A percentile compares a stretch with the other conserved stretches of the same genome.
Evolutionary conservation across 2,113 vertebrate species (phyloP).

Genomic region (Mesitornis unicolor): DNA sequence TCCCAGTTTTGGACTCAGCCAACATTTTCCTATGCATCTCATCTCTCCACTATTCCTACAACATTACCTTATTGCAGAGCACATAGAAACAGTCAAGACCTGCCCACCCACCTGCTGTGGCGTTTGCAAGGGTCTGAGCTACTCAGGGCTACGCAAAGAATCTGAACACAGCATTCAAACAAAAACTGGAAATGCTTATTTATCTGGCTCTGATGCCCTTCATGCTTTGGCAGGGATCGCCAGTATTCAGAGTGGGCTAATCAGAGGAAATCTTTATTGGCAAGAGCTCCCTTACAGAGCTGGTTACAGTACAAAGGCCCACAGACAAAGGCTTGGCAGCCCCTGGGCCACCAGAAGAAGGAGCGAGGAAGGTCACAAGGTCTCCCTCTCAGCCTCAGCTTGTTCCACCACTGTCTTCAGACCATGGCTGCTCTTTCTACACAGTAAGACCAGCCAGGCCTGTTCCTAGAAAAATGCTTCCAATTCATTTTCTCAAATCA

Average conservation of each 20-base stretch:
- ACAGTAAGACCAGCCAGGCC: background rate
- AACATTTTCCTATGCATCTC: background rate
- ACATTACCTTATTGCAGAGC: background rate
- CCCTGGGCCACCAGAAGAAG: background rate
- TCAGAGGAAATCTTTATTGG: background rate
- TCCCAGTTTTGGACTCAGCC: background rate
- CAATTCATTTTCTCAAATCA: background rate
- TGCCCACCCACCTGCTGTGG: background rate
- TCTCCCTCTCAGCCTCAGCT: background rate
- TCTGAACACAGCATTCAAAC: background rate
- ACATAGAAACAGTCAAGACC: background rate
- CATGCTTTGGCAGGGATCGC: background rate
- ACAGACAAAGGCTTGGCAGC: background rate
- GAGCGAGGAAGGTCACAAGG: fast-evolving
- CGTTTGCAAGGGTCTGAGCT: background rate
- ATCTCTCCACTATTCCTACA: background rate
- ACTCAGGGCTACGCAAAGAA: background rate
- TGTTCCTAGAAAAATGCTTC: background rate
- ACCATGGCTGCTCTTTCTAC: fast-evolving
- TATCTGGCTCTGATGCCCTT: background rate
- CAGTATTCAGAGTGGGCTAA: background rate
- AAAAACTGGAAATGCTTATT: background rate
- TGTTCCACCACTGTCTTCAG: background rate
- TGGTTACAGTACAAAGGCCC: background rate
- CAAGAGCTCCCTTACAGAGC: background rate